Evolutionary conservation across 35 echinoderm and acorn worm genomes (phyloP).

Genomic region (Lytechinus pictus): DNA sequence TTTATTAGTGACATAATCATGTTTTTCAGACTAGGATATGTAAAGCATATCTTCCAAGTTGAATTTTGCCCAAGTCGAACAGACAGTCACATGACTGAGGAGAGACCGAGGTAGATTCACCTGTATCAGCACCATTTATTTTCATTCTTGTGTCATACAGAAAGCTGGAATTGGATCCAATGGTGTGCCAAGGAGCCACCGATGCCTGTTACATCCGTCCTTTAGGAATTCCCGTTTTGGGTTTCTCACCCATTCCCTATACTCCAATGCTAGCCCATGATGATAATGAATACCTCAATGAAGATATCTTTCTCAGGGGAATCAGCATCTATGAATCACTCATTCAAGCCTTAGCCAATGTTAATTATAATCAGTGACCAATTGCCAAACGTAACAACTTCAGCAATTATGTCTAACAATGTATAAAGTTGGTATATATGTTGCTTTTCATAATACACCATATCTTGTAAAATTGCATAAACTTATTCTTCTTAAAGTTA

Average conservation of each 20-base stretch:
- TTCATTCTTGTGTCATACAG: slow-evolving; percentile 46
- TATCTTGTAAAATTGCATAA: too few species aligned
- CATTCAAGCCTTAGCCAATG: slow-evolving; percentile 69
- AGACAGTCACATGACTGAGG: too few species aligned
- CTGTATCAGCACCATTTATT: neutral
- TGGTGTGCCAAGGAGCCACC: slow-evolving; percentile 86
- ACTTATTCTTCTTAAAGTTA: too few species aligned
- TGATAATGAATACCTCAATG: slow-evolving; percentile 94
- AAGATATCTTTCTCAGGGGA: slow-evolving; percentile 81
- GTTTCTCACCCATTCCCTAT: slow-evolving; percentile 94
- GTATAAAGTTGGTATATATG: too few species aligned
- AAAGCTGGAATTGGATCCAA: slow-evolving; percentile 62
- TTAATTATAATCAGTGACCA: neutral
- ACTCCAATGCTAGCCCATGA: slow-evolving; percentile 91
- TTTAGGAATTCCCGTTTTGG: slow-evolving; percentile 70
- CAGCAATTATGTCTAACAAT: neutral
- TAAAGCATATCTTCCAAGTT: too few species aligned
- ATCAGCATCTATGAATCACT: slow-evolving; percentile 80
- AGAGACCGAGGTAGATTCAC: too few species aligned
- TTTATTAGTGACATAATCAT: too few species aligned
- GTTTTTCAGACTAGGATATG: too few species aligned
- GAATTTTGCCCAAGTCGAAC: too few species aligned
- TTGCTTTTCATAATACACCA: too few species aligned
- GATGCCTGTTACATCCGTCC: slow-evolving; percentile 76
- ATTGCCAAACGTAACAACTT: neutral